Base-by-base conservation (phyloP, 2,113 vertebrate species). In the Melanerpes formicivorus region DNA sequence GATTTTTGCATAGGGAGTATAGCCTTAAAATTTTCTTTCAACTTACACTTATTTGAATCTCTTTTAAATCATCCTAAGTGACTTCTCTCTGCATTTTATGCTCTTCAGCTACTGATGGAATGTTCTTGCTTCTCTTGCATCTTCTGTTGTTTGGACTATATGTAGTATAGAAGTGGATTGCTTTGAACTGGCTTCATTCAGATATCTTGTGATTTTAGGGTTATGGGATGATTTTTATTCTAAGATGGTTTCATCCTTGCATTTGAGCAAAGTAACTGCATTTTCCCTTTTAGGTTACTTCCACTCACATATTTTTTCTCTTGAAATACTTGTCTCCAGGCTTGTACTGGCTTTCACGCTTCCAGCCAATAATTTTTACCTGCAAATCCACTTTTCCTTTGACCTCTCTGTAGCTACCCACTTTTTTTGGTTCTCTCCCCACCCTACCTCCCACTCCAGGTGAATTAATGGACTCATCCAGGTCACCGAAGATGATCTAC, bases 331-430 rank as follows among this genome's bases (percentile, higher is more conserved):
- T 19, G 3, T 83, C 82, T 79, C n/a, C 10, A 69, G 21, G 10
- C 32, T 32, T 90, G 18, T 83, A 37, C 15, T 88, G 66, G 56
- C 26, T 83, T 91, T 74, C 21, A n/a, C 16, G 4, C 10, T 79
- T 93, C 19, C 80, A 34, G 37, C 50, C 76, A 56, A 37, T 76
- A 48, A 3, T 65, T 91, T 77, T 87, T 75, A 9, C 46, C 50
- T 93, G 27, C 48, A 70, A 75, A 85, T 88, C 23, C 42, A 69
- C 27, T 93, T 93, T 84, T 86, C 65, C 66, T 87, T 50, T 91
- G 62, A 65, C 59, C 58, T 90, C 18, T 90, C 19, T 90, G 66
- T 82, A 21, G 23, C 42, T 15, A 8, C 46, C 15, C 50, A 4
- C 23, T 70, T 44, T 18, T 44, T 72, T 72, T 72, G 56, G 6